Base-by-base conservation (phyloP, 1,140 invertebrate genomes). In the Bilobella aurantiaca region DNA sequence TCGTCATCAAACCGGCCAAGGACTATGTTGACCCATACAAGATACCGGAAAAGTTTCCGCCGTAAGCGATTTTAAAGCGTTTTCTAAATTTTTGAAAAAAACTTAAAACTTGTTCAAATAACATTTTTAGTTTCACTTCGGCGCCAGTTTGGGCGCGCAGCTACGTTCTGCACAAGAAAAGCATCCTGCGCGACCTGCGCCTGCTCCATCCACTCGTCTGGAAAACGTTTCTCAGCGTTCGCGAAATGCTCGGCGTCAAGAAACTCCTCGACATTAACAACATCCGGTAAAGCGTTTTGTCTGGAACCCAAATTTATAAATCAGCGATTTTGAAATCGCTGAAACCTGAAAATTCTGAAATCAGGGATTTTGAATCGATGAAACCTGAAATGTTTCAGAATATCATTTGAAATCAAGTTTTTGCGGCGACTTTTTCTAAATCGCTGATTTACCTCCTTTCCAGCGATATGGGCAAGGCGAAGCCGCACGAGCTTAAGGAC, bases 401-500 rank as follows among this genome's bases (percentile, higher is more conserved):
- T n/a, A n/a, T n/a, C n/a, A n/a, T n/a, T n/a, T n/a, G n/a, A n/a
- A n/a, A n/a, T n/a, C n/a, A n/a, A n/a, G n/a, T n/a, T n/a, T n/a
- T n/a, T n/a, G n/a, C n/a, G n/a, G n/a, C n/a, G n/a, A n/a, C n/a
- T n/a, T n/a, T n/a, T n/a, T n/a, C n/a, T n/a, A n/a, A n/a, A n/a
- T n/a, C n/a, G n/a, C n/a, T n/a, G n/a, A n/a, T n/a, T n/a, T 47
- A 3, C 56, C 42, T 23, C 32, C 23, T 5, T 60, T 12, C 3
- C 57, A 68, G 67, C 5, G 18, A 16, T n/a, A n/a, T 70, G 8
- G 37, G 49, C 53, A 63, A 49, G 12, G 27, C 63, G 18, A 69
- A 70, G 58, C 68, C 68, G 3, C 61, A 65, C 27, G 66, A 69
- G 27, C 25, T 72, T n/a, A 69, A 70, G 53, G 68, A 69, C 16